Evolutionary conservation across 2,113 vertebrate genomes (phyloP), one percentile per base, ranked within the genome.

Genomic region (Mionectes macconnelli): DNA sequence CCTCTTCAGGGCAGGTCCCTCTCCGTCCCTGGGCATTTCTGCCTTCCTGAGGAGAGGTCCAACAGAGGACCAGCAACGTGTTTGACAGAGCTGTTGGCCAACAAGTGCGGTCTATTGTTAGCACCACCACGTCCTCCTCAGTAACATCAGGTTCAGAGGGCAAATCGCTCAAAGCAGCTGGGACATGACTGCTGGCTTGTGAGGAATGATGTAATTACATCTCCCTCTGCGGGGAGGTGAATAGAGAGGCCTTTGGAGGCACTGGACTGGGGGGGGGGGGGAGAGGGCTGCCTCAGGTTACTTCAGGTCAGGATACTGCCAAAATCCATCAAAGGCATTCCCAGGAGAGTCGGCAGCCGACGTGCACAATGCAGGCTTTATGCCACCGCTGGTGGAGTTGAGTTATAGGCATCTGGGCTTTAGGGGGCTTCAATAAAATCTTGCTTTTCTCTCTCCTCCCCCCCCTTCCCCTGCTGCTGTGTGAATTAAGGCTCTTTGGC

Each of bases 281-380:
- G 87, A 93, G 84, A 64, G 84, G 84, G 91, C 93, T 95, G 96
- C 94, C 76, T 97, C 96, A 96, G 97, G 97, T 98, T 98, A 97
- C 97, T 93, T 96, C 95, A 97, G 96, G 97, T 97, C 97, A 97
- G 94, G 96, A 93, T 97, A 78, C 97, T 96, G 95, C 94, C 93
- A 94, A 62, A 94, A 97, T 95, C 96, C 96, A 96, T 97, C 95
- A 97, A 88, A 97, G 94, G 73, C 94, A 27, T 94, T 97, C 97
- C 97, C 96, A 84, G 86, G 89, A 96, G 96, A 88, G 93, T 42
- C 28, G 31, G 94, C 91, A 75, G 95, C 90, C 91, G 68, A 85
- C 14, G 5, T 52, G 93, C 94, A 98, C 95, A 97, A 97, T 97
- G 97, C 94, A 78, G 91, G 91, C 96, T 97, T 98, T 98, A 90